Conservation (phyloP, 2,888 invertebrate genomes). For the Sepioteuthis lessoniana region DNA sequence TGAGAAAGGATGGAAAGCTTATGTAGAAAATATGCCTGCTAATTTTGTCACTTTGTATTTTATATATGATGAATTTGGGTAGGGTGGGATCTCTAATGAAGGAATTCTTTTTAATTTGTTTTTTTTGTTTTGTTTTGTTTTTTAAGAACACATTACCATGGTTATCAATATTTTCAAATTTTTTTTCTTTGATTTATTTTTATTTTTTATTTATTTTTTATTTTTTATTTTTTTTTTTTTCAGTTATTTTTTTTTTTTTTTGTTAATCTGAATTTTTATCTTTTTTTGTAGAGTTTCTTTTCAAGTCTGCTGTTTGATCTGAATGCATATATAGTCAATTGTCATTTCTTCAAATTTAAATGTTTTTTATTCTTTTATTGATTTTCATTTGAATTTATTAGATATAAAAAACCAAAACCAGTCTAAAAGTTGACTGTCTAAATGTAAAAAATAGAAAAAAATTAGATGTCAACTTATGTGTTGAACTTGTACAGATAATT, state of each 20-base stretch:
- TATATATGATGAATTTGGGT: background rate
- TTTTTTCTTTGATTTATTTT: too few species aligned
- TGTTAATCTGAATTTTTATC: background rate
- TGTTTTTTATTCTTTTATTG: background rate
- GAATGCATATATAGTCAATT: background rate
- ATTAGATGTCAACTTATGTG: too few species aligned
- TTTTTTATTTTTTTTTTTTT: background rate
- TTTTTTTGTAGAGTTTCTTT: background rate
- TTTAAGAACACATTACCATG: background rate
- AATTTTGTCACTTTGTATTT: background rate
- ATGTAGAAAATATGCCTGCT: background rate
- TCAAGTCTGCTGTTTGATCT: background rate
- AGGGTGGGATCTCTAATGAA: background rate
- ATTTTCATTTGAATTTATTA: background rate
- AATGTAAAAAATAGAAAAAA: too few species aligned
- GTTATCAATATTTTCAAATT: background rate
- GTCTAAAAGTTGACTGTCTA: too few species aligned
- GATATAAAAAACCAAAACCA: too few species aligned
- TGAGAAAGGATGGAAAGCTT: background rate
- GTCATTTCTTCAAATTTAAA: background rate
- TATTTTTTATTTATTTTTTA: too few species aligned
- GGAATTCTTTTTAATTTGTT: background rate
- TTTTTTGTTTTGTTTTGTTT: background rate
- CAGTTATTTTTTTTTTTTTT: background rate
- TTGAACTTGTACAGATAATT: too few species aligned